A percentile compares a stretch with the other conserved stretches of the same genome.
These are phyloP conservation scores for Trididemnum nubilum DNA, from an alignment of 23 tunicate species.

Conservation along the genomic window DNA sequence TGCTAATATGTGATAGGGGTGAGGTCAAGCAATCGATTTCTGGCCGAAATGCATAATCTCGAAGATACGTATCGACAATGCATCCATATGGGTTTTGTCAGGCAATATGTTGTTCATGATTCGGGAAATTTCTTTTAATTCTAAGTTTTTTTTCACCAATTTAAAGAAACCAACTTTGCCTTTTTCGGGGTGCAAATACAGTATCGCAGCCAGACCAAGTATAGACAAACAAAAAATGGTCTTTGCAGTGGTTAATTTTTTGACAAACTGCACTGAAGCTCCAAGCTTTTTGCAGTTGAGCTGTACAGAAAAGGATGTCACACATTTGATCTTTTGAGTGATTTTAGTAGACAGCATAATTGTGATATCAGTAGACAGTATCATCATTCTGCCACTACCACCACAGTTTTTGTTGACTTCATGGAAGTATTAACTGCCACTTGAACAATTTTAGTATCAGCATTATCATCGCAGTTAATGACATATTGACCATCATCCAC, in stretches of 20 bases:
- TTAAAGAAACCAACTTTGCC: neutral
- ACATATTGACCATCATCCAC: neutral
- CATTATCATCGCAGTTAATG: neutral
- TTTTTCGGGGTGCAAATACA: neutral
- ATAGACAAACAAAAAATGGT: neutral
- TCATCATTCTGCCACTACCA: neutral
- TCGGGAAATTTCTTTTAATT: neutral
- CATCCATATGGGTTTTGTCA: neutral
- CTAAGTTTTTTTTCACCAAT: neutral
- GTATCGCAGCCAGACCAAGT: constrained; percentile 13
- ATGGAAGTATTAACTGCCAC: neutral
- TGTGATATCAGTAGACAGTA: constrained; percentile 6
- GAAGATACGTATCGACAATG: neutral
- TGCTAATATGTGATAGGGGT: too few species aligned
- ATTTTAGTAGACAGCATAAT: neutral
- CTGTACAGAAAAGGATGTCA: neutral
- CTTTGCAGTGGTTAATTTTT: neutral
- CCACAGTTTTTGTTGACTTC: neutral
- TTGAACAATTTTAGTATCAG: constrained; percentile 2
- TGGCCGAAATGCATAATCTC: neutral
- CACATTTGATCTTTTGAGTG: neutral
- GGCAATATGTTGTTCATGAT: neutral
- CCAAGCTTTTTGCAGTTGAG: neutral
- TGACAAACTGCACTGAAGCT: too few species aligned
- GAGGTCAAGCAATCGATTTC: neutral